Evolutionary conservation across 2,113 vertebrate genomes (phyloP), one percentile per base, ranked within the genome.

Genomic region (Lanius ludovicianus): DNA sequence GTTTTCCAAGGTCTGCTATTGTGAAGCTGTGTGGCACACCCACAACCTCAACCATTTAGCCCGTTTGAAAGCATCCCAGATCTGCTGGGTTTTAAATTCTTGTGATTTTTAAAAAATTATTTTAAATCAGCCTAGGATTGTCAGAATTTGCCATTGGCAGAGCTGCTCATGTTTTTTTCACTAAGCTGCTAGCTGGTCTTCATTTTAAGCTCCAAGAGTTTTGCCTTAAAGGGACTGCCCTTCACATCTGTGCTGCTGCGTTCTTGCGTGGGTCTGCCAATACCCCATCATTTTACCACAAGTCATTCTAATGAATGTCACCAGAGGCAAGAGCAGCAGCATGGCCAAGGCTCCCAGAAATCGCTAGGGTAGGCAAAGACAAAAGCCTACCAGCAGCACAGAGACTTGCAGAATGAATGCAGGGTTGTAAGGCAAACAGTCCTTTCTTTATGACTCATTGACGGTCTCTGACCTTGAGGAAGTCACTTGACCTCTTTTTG

Each of bases 401-500:
- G 79, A 79, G 73, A 77, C 37, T 70, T 22, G 30, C 3, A 0
- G 91, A 96, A 84, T 94, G 84, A 95, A 96, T 85, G 80, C 82
- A 39, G 85, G 89, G 84, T 90, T 97, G 87, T 94, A 89, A 92
- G 69, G 75, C 91, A 76, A 93, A 92, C 90, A 96, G 91, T 77
- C 84, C 52, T 31, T 90, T 12, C 80, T 95, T 93, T 95, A 91
- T 97, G 95, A 97, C 82, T 96, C 93, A 93, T 67, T 55, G 82
- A 56, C 1, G 4, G 75, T 64, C 93, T 82, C 82, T 95, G 91
- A 96, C 97, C 96, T 97, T 97, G 95, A 94, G 76, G 89, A 94
- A 93, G 90, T 80, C 81, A 87, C 47, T 92, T 94, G 96, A 92
- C 94, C 85, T 94, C 86, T 65, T 96, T 95, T 91, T 92, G 69